A percentile compares a stretch with the other conserved stretches of the same genome.
These are phyloP conservation scores for Bos javanicus DNA, from an alignment of 2,113 vertebrate species.

Conservation along the genomic window DNA sequence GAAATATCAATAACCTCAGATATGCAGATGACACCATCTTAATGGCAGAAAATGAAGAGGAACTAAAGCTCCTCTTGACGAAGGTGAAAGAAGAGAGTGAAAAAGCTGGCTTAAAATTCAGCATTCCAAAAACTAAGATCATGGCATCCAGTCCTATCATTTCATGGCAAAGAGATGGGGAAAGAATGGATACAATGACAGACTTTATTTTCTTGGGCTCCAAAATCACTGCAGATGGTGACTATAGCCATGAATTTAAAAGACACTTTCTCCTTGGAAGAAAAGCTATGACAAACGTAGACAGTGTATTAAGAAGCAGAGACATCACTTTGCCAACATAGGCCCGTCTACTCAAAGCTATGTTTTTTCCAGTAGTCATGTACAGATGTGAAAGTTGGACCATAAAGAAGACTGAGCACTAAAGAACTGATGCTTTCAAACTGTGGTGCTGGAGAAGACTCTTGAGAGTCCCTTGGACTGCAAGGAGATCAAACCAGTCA, in stretches of 20 bases:
- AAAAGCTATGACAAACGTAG: neutral
- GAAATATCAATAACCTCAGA: neutral
- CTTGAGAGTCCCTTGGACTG: neutral
- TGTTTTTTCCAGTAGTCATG: neutral
- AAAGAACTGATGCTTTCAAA: neutral
- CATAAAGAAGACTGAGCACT: neutral
- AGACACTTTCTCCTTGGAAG: neutral
- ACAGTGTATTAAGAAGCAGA: neutral
- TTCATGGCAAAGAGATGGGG: neutral
- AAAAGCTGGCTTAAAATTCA: neutral
- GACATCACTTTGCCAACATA: neutral
- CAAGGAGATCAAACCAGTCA: neutral
- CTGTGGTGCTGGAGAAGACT: neutral
- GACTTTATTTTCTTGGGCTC: neutral
- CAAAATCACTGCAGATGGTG: neutral
- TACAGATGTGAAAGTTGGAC: neutral
- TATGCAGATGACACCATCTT: neutral
- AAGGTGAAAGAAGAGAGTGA: neutral
- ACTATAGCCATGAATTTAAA: neutral
- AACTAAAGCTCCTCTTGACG: neutral
- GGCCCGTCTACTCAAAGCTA: neutral
- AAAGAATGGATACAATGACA: neutral
- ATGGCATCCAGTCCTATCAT: neutral
- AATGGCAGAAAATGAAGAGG: neutral
- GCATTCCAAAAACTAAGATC: neutral